Evolutionary conservation across 1,140 invertebrate genomes (phyloP).

Genomic region (Tetragonula clypearis): DNA sequence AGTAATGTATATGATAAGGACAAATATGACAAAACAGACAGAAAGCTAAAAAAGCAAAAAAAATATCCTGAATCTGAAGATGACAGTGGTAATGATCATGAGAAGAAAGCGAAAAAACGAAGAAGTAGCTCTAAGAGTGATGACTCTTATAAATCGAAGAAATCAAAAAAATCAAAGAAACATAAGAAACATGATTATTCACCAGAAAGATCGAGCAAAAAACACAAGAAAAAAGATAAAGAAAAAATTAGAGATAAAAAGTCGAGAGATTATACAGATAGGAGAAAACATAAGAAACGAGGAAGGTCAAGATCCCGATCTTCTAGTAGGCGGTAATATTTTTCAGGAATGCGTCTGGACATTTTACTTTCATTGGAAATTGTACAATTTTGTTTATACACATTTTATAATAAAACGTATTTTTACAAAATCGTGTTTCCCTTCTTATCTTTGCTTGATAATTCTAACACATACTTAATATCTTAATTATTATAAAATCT

Average conservation of each 20-base stretch:
- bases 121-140: slow-evolving; percentile 73
- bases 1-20: slow-evolving; percentile 52
- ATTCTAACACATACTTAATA: not conserved
- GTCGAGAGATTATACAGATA: slow-evolving; percentile 73
- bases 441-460: not conserved
- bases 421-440: slow-evolving; percentile 56
- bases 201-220: slow-evolving; percentile 71
- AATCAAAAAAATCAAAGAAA: slow-evolving; percentile 80
- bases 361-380: slow-evolving; percentile 48
- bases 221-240: slow-evolving; percentile 73
- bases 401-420: slow-evolving; percentile 72
- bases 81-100: slow-evolving; percentile 60
- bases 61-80: slow-evolving; percentile 57
- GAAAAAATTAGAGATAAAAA: slow-evolving; percentile 79
- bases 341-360: not conserved
- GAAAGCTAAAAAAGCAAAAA: slow-evolving; percentile 42
- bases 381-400: slow-evolving; percentile 63
- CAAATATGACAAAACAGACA: slow-evolving; percentile 57
- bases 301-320: slow-evolving; percentile 70
- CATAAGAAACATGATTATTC: slow-evolving; percentile 70
- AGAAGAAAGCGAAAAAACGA: slow-evolving; percentile 62
- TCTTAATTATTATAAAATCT: not conserved
- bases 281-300: slow-evolving; percentile 74
- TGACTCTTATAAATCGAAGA: slow-evolving; percentile 73
- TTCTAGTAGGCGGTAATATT: slow-evolving; percentile 53